Conservation (phyloP, 1,140 invertebrate genomes). For the Lordiphosa clarofinis region DNA sequence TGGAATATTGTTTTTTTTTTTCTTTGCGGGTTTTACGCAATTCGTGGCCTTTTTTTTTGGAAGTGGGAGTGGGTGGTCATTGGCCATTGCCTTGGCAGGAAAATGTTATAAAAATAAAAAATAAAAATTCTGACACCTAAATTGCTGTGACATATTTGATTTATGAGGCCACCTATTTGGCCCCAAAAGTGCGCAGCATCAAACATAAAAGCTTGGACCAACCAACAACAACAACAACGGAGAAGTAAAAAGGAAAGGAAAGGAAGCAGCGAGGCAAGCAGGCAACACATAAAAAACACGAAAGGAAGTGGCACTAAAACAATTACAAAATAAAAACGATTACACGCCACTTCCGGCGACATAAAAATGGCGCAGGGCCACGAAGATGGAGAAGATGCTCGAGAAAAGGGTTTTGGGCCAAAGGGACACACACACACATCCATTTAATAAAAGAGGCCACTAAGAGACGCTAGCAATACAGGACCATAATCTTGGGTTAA, state of each 20-base stretch:
- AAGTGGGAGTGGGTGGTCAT: background rate
- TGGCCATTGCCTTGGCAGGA: conserved; percentile 28
- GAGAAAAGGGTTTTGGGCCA: conserved; percentile 52
- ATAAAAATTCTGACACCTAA: conserved; percentile 77
- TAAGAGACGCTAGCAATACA: conserved; percentile 72
- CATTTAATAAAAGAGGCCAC: conserved; percentile 73
- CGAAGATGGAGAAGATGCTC: conserved; percentile 32
- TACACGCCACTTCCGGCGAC: conserved; percentile 76
- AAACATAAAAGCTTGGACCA: conserved; percentile 44
- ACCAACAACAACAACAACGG: conserved; percentile 28
- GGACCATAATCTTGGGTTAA: conserved; percentile 76
- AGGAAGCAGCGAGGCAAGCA: conserved; percentile 27
- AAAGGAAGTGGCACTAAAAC: conserved; percentile 77
- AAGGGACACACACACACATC: conserved; percentile 20
- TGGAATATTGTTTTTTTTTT: conserved; percentile 25
- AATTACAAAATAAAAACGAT: conserved; percentile 79
- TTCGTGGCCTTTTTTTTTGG: conserved; percentile 35
- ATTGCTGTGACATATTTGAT: conserved; percentile 78
- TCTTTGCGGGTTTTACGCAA: conserved; percentile 67
- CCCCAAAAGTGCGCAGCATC: conserved; percentile 57
- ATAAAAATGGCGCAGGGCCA: conserved; percentile 64
- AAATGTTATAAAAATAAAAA: conserved; percentile 73
- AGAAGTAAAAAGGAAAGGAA: conserved; percentile 9
- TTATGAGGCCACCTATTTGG: conserved; percentile 78
- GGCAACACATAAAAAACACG: conserved; percentile 71